Conservation (phyloP, 2,113 vertebrate genomes). For the Eretmochelys imbricata region DNA sequence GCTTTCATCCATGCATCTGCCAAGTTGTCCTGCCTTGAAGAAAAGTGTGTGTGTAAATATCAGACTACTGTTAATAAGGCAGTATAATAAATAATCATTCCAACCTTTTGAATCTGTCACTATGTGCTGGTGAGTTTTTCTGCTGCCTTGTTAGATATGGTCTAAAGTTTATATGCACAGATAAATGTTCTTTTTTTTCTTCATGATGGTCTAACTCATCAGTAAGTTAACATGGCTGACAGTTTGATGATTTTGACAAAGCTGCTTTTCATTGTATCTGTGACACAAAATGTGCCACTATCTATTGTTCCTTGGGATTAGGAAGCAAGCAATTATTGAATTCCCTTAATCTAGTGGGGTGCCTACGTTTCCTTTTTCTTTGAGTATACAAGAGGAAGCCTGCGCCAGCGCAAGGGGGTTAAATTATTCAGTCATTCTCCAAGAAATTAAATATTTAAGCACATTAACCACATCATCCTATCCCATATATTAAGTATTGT, state of each 20-base stretch:
- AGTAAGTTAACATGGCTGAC: constrained; percentile 2
- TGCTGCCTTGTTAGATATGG: not conserved
- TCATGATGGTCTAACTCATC: not conserved
- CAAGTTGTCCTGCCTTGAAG: rapidly evolving
- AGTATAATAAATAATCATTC: not conserved
- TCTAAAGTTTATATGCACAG: not conserved
- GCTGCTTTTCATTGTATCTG: not conserved
- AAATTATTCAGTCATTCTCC: not conserved
- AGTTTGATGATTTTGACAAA: constrained; percentile 1
- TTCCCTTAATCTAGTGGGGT: not conserved
- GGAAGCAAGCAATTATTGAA: not conserved
- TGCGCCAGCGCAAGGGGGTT: not conserved
- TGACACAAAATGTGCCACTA: not conserved
- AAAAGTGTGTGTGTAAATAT: not conserved
- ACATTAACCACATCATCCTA: not conserved
- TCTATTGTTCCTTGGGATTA: not conserved
- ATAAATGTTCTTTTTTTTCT: not conserved
- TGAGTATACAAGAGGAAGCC: not conserved
- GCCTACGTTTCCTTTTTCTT: not conserved
- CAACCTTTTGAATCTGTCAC: not conserved
- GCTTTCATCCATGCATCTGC: not conserved
- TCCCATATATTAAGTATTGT: not conserved
- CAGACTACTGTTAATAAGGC: not conserved
- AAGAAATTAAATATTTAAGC: not conserved
- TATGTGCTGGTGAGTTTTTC: not conserved